A percentile compares a stretch with the other conserved stretches of the same genome.
phyloP scores from a whole-genome alignment of 2,113 vertebrate species.

The Muntiacus muntjak region DNA sequence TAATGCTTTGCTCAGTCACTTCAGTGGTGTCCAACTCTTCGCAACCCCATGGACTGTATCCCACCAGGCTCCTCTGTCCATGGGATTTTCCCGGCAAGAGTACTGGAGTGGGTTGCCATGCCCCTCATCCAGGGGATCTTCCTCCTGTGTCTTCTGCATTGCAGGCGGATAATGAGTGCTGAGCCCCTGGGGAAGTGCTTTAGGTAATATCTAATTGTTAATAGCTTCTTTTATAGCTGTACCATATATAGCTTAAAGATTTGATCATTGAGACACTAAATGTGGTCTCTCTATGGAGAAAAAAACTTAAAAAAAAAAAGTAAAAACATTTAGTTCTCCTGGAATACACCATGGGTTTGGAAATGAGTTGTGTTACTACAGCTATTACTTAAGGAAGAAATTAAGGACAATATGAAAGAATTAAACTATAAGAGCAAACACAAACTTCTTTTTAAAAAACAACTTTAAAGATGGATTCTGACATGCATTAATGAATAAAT shows the following conservation, averaged over 20 bases:
- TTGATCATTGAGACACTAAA: neutral
- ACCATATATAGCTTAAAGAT: neutral
- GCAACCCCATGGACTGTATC: neutral
- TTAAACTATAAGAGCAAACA: neutral
- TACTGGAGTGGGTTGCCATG: neutral
- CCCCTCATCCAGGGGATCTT: neutral
- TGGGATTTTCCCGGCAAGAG: neutral
- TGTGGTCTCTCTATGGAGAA: neutral
- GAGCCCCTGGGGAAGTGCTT: neutral
- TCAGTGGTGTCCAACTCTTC: neutral
- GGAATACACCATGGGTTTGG: neutral
- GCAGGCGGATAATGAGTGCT: neutral
- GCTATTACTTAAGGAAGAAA: neutral
- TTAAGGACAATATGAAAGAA: neutral
- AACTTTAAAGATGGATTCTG: neutral
- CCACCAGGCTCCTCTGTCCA: neutral
- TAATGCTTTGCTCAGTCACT: neutral
- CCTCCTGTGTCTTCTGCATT: neutral
- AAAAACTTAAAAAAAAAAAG: neutral
- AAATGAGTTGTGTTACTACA: neutral
- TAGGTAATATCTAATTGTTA: constrained; percentile 7
- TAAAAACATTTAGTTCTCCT: neutral
- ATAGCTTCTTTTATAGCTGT: constrained; percentile 33
- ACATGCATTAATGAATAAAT: neutral
- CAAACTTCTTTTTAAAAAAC: neutral